Base-by-base conservation (phyloP, 2,888 invertebrate genomes). In the Pogonocherus hispidulus region DNA sequence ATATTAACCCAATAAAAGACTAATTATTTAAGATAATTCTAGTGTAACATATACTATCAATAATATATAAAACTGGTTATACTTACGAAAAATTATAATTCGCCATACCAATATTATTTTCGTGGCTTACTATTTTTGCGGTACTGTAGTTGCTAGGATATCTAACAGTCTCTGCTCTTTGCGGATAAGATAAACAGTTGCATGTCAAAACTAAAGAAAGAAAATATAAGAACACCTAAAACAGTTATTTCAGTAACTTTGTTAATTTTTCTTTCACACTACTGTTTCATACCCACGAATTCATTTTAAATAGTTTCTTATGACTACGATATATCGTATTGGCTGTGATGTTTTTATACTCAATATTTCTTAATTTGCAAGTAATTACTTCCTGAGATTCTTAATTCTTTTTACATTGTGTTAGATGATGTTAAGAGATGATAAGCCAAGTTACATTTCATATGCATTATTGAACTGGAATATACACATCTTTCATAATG, bases 31-130 rank as follows among this genome's bases (percentile, higher is more conserved):
- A n/a, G n/a, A n/a, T n/a, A n/a, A n/a, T n/a, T n/a, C n/a, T n/a
- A n/a, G n/a, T n/a, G n/a, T n/a, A n/a, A n/a, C n/a, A n/a, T n/a
- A n/a, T n/a, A n/a, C n/a, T n/a, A n/a, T n/a, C n/a, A n/a, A 22
- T 19, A 6, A 47, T 16, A 56, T 14, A 6, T 32, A 49, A 19
- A 18, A 37, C 63, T 41, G 2, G 37, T 51, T 14, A 57, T 70
- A 73, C 76, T 76, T 66, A 76, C 76, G 73, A 70, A 62, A 76
- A 76, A 51, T 73, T 76, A 51, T 76, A 76, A 51, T 73, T 73
- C 23, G 63, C 66, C n/a, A 69, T 20, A 41, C 76, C 76, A 44
- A 76, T 68, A 44, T 76, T 76, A 59, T 66, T 76, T 55, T 76
- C 71, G 52, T 76, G 76, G 23, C 70, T 74, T 14, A 76, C 69